Base-by-base conservation (phyloP, 1,140 invertebrate genomes). In the Zaprionus africanus region DNA sequence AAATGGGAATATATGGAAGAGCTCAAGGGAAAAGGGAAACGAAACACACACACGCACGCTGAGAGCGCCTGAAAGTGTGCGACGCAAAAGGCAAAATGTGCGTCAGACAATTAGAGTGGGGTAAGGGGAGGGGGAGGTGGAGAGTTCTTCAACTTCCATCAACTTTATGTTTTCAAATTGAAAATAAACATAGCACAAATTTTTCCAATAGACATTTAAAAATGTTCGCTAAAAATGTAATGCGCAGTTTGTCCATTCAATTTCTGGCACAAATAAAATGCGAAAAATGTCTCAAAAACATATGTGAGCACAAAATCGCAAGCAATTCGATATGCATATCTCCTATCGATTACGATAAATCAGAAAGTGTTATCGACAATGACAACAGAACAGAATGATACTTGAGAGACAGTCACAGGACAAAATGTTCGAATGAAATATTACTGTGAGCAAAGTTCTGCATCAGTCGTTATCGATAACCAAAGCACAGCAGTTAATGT, bases 261-360 rank as follows among this genome's bases (percentile, higher is more conserved):
- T 34, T 34, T 34, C 31, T 11, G 31, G 9, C 31, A 9, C 31
- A 34, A 34, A 11, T 34, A 2, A 34, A 34, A 34, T 34, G 31
- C 9, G 9, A 34, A 34, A 11, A 34, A 34, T 4, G 6, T 31
- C 6, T 31, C 28, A 31, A 31, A 31, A 31, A 6, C 6, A 1
- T 6, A 1, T 28, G 26, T 28, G 26, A 7, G 6, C 6, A 22
- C 2, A 2, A 26, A 26, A 5, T 26, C 6, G 28, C 28, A 31
- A 34, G 31, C 31, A 34, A 34, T 3, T 11, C 11, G 31, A 11
- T 11, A 0, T n/a, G 4, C 13, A 17, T 19, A 64, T 19, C 56
- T 72, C n/a, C 57, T 62, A 57, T 46, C 71, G 71, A 36, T 46
- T 36, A 67, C 57, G 58, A 74, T 69, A 31, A 31, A 0, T 15